Conservation (phyloP, 2,797 vertebrate species). For the Argyrosomus regius region DNA sequence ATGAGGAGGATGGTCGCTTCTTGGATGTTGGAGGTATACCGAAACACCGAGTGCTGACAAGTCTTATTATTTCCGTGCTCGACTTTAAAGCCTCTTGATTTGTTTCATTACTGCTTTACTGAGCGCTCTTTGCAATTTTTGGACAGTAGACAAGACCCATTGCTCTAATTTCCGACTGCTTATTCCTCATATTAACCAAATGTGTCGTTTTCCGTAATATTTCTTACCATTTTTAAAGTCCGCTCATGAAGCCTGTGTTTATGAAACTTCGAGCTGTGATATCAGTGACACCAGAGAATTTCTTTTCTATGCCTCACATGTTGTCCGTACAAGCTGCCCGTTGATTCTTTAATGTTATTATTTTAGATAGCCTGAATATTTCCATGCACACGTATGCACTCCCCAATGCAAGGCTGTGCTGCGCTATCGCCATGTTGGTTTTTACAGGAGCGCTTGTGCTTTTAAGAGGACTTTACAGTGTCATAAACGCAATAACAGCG, state of each 20-base stretch:
- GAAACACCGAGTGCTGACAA: slow-evolving; percentile 64
- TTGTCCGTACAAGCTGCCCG: slow-evolving; percentile 36
- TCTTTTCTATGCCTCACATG: slow-evolving; percentile 7
- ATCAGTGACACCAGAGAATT: slow-evolving; percentile 20
- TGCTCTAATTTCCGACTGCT: slow-evolving; percentile 47
- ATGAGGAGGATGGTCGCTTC: slow-evolving; percentile 97
- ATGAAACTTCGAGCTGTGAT: slow-evolving; percentile 37
- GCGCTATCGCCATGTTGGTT: slow-evolving; percentile 93
- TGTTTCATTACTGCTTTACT: slow-evolving; percentile 46
- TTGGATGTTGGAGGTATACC: slow-evolving; percentile 97
- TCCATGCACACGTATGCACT: slow-evolving; percentile 95
- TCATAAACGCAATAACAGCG: slow-evolving; percentile 79
- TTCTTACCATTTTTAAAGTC: slow-evolving; percentile 71
- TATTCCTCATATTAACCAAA: slow-evolving; percentile 54
- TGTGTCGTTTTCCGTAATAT: slow-evolving; percentile 59
- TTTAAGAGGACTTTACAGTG: slow-evolving; percentile 79
- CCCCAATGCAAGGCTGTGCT: slow-evolving; percentile 81
- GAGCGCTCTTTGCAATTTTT: slow-evolving; percentile 41
- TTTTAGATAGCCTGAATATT: slow-evolving; percentile 83
- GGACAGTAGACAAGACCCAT: slow-evolving; percentile 21
- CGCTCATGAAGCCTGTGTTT: slow-evolving; percentile 40
- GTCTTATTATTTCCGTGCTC: slow-evolving; percentile 75
- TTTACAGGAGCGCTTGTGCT: slow-evolving; percentile 76
- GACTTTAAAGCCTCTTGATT: slow-evolving; percentile 64
- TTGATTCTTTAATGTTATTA: slow-evolving; percentile 74